Evolutionary conservation across 2,113 vertebrate species (phyloP), one percentile per base, ranked within the genome.

Genomic region (Xiphorhynchus elegans): DNA sequence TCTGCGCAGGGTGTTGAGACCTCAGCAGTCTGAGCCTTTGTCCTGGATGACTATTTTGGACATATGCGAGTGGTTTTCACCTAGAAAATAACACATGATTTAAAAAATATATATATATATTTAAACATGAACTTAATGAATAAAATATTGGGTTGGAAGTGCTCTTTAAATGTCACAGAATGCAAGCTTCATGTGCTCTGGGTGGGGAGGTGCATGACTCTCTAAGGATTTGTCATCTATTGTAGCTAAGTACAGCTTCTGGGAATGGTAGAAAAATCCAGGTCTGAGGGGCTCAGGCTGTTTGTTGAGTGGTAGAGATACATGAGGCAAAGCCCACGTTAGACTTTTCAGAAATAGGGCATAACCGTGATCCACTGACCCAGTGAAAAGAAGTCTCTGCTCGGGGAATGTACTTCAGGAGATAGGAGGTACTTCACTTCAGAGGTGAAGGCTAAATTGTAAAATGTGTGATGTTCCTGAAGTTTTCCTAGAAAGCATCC

Each of bases 1-100:
- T 98, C 98, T 31, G 97, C 96, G 0, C 99, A 99, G 94, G 97
- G 97, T 6, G 98, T 99, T 70, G 99, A 99, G 97, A 99, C 99
- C 6, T 99, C 99, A 2, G 98, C 98, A 28, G 99, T 99, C 55
- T 97, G 92, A 98, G 64, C 40, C 50, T 70, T 94, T 77, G 75
- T 58, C 55, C n/a, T 84, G 66, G 29, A 19, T 75, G 70, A 83
- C 75, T 90, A 69, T 85, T 91, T 92, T 84, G 47, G 56, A 95
- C 67, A 35, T 68, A 52, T 3, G 13, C 0, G 21, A 89, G 68
- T 89, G 76, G 63, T 70, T 93, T 79, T 81, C 83, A 68, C 13
- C 76, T 84, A 75, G 60, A 84, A 90, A 92, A 93, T 86, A 87
- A 89, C 37, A 78, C 39, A 24, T 80, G 81, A 8, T 33, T 46